Evolutionary conservation across 2,888 invertebrate genomes (phyloP), one percentile per base, ranked within the genome.

Genomic region (Mesorhabditis spiculigera): DNA sequence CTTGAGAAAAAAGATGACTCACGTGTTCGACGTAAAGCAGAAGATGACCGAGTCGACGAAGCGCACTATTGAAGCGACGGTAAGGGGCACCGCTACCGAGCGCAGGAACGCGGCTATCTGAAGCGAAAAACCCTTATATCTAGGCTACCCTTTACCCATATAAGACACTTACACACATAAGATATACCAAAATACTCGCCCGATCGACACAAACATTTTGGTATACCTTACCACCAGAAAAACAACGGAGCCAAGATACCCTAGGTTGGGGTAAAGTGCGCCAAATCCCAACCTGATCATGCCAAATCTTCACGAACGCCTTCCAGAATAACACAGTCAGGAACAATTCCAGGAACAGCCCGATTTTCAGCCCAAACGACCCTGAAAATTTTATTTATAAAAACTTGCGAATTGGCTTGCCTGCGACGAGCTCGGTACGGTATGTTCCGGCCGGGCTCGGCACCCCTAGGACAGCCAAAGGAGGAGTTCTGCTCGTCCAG

Each of bases 231-330:
- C 28, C n/a, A n/a, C n/a, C n/a, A n/a, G n/a, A n/a, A n/a, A n/a
- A n/a, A n/a, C n/a, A n/a, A 28, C 28, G 28, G 28, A 28, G 28
- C 28, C 28, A 28, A 28, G 28, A 28, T 28, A 28, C 28, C 1
- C 1, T 28, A 28, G 28, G 28, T n/a, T n/a, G n/a, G n/a, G n/a
- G n/a, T n/a, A n/a, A 28, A 28, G 1, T 3, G 3, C 28, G 3
- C n/a, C 8, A 3, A 50, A 50, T n/a, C n/a, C 58, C 8, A 50
- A 50, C 58, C 58, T 50, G 58, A 50, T 50, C 58, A 50, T 50
- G 58, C 58, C 58, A 50, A 50, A 50, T 50, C n/a, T 50, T 50
- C n/a, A 50, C n/a, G 58, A 50, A 50, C 8, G n/a, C 58, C 58
- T n/a, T 50, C 58, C 58, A 50, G 58, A 50, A 50, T 13, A 10